A percentile compares a stretch with the other conserved stretches of the same genome.
Conservation (phyloP, 2,797 vertebrate genomes). For the Kryptolebias ocellatus region DNA sequence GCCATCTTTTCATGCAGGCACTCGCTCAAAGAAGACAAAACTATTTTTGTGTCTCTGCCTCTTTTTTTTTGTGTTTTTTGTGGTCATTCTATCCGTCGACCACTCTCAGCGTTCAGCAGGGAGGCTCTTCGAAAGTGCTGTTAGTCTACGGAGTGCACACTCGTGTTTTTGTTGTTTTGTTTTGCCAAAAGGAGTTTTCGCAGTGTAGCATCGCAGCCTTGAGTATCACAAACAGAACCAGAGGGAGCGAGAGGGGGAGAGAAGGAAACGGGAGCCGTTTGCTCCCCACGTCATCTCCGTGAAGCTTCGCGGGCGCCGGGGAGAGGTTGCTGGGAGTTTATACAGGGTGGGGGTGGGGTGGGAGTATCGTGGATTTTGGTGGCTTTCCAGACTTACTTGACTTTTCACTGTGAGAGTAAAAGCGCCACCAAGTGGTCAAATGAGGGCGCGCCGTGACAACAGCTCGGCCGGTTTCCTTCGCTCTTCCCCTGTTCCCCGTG, state of each 20-base stretch:
- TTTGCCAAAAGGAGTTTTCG: conserved; percentile 65
- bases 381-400: conserved; percentile 67
- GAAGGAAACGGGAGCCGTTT: conserved; percentile 33
- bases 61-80: conserved; percentile 6
- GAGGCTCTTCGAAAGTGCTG: conserved; percentile 61
- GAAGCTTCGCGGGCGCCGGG: conserved; percentile 55
- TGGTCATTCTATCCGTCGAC: conserved; percentile 7
- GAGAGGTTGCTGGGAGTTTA: conserved; percentile 52
- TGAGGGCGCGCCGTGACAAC: conserved; percentile 45
- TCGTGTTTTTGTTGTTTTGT: conserved; percentile 28
- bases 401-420: conserved; percentile 83
- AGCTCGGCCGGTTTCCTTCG: conserved; percentile 8
- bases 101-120: conserved; percentile 44
- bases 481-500: conserved; percentile 9
- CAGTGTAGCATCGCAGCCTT: conserved; percentile 66
- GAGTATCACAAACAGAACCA: conserved; percentile 43
- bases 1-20: conserved; percentile 45
- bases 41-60: conserved; percentile 21
- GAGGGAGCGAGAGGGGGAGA: neutral
- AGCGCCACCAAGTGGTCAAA: conserved; percentile 78
- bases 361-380: conserved; percentile 48
- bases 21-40: conserved; percentile 30
- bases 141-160: conserved; percentile 63
- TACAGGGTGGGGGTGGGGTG: conserved; percentile 25
- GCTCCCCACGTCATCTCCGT: conserved; percentile 62